A percentile compares a stretch with the other conserved stretches of the same genome.
Conservation (phyloP, 2,888 invertebrate genomes). For the Aplocera efformata region DNA sequence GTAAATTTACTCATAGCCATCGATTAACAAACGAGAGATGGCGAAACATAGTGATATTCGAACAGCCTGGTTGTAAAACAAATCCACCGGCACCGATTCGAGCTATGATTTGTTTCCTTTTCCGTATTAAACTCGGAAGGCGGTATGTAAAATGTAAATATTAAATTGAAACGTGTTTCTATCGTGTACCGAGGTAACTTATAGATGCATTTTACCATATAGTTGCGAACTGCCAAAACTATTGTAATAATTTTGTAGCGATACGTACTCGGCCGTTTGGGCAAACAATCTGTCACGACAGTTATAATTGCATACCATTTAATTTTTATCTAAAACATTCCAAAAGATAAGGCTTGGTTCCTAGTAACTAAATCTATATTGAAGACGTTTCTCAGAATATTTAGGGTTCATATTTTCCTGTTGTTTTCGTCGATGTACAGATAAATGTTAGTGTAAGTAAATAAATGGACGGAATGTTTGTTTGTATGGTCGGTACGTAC, state of each 20-base stretch:
- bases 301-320: neutral
- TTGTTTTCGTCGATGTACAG: constrained; percentile 17
- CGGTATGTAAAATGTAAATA: constrained; percentile 62
- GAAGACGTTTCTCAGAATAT: neutral
- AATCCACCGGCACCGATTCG: constrained; percentile 17
- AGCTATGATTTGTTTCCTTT: constrained; percentile 47
- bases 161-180: constrained; percentile 56
- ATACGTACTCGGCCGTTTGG: constrained; percentile 38
- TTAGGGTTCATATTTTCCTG: constrained; percentile 12
- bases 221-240: constrained; percentile 78
- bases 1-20: too few species aligned
- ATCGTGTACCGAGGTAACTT: constrained; percentile 54
- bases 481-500: constrained; percentile 37
- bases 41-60: too few species aligned
- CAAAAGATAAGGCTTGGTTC: constrained; percentile 5
- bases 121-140: constrained; percentile 40
- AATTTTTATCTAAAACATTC: constrained; percentile 11
- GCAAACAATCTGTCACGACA: constrained; percentile 11
- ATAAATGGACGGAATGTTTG: constrained; percentile 20
- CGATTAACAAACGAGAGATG: too few species aligned
- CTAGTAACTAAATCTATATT: too few species aligned
- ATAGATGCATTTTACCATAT: constrained; percentile 77
- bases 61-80: neutral
- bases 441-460: constrained; percentile 13
- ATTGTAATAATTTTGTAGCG: constrained; percentile 72